These are phyloP conservation scores for Limnephilus marmoratus DNA, from an alignment of 2,888 invertebrate genomes.

Conservation along the genomic window DNA sequence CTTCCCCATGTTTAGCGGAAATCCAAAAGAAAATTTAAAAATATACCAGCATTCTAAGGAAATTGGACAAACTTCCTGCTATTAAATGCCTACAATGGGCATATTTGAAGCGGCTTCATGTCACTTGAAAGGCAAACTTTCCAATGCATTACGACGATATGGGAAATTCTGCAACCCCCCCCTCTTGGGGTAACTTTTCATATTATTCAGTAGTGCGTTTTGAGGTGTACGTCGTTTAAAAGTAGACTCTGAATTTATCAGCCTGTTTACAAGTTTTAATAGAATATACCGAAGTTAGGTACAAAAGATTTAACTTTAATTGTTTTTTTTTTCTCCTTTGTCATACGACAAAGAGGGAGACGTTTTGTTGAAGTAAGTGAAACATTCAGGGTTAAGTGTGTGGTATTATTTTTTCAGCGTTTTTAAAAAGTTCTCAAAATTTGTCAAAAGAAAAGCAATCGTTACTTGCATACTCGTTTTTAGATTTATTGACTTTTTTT, in stretches of 20 bases:
- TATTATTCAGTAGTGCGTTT: constrained; percentile 59
- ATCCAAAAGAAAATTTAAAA: not conserved
- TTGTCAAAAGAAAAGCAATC: not conserved
- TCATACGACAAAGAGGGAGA: not conserved
- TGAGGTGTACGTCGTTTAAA: constrained; percentile 48
- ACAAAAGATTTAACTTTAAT: constrained; percentile 52
- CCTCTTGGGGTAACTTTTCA: constrained; percentile 51
- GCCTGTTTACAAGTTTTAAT: constrained; percentile 57
- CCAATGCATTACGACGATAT: constrained; percentile 27
- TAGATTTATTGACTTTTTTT: no score
- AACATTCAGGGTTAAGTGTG: not conserved
- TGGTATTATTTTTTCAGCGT: not conserved
- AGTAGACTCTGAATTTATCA: constrained; percentile 48
- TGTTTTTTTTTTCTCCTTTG: constrained; percentile 49
- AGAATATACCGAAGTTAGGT: constrained; percentile 47
- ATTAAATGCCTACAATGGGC: constrained; percentile 31
- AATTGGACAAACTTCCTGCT: not conserved
- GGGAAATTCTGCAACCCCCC: constrained; percentile 52
- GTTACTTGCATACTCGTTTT: no score
- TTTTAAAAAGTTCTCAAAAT: not conserved
- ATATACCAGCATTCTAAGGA: not conserved
- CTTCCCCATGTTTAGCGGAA: not conserved
- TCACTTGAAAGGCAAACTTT: constrained; percentile 51
- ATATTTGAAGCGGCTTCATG: constrained; percentile 33
- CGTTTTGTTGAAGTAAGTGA: constrained; percentile 4